Evolutionary conservation across 2,888 invertebrate genomes (phyloP).

Genomic region (Masnerella sp.): DNA sequence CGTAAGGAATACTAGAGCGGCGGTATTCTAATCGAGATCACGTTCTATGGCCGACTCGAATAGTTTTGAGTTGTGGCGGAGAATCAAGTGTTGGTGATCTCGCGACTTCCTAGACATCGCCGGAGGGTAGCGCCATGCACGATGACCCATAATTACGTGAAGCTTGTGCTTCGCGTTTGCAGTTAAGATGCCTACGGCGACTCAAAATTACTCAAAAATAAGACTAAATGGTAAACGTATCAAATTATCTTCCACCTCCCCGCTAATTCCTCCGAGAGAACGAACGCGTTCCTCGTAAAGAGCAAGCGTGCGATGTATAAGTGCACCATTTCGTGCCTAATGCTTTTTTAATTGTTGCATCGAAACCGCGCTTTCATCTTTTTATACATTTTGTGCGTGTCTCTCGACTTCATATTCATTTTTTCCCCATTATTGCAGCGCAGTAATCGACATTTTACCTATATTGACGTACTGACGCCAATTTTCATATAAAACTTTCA

Average conservation of each 20-base stretch:
- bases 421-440: slow-evolving; percentile 53
- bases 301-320: slow-evolving; percentile 42
- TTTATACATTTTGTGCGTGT: slow-evolving; percentile 20
- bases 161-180: slow-evolving; percentile 65
- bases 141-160: slow-evolving; percentile 69
- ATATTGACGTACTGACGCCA: too few relatives aligned
- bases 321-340: slow-evolving; percentile 63
- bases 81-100: slow-evolving; percentile 51
- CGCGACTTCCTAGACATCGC: slow-evolving; percentile 70
- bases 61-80: slow-evolving; percentile 34
- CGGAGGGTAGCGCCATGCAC: slow-evolving; percentile 62
- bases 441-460: too few relatives aligned
- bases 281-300: slow-evolving; percentile 43
- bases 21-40: slow-evolving; percentile 53
- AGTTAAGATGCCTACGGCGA: slow-evolving; percentile 70
- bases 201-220: slow-evolving; percentile 75
- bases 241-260: slow-evolving; percentile 66
- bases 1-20: slow-evolving; percentile 54
- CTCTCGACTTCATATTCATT: slow-evolving; percentile 43
- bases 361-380: slow-evolving; percentile 33
- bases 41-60: slow-evolving; percentile 39
- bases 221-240: slow-evolving; percentile 74
- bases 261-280: slow-evolving; percentile 33
- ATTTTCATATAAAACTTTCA: too few relatives aligned
- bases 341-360: slow-evolving; percentile 61